phyloP scores from a whole-genome alignment of 2,797 vertebrate species.

The Poecilia picta region DNA sequence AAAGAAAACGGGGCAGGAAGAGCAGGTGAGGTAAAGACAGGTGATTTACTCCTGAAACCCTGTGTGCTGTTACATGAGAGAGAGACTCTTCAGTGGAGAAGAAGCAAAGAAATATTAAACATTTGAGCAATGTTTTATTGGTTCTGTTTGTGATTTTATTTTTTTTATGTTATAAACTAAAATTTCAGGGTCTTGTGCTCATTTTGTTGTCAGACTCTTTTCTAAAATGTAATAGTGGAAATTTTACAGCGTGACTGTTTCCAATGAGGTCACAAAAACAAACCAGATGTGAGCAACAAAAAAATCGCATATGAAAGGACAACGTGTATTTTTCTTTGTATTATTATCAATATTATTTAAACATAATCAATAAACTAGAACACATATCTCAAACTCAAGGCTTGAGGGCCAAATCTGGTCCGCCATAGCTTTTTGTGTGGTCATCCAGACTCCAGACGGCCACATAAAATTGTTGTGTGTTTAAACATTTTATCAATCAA shows the following conservation, averaged over 20 bases:
- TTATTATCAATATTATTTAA: too few relatives aligned
- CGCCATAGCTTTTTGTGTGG: too few relatives aligned
- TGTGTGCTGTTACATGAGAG: background rate
- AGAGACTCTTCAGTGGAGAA: background rate
- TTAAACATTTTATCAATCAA: too few relatives aligned
- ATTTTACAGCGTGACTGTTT: background rate
- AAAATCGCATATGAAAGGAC: background rate
- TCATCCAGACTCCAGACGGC: too few relatives aligned
- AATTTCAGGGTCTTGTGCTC: background rate
- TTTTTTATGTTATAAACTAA: background rate
- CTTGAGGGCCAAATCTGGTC: too few relatives aligned
- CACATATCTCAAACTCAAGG: background rate
- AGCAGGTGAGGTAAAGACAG: constrained; percentile 18
- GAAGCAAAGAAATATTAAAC: background rate
- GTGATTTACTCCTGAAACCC: constrained; percentile 1
- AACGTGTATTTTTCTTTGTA: background rate
- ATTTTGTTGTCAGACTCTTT: background rate
- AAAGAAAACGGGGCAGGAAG: background rate
- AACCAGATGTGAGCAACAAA: background rate
- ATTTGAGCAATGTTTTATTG: background rate
- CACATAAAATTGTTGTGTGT: too few relatives aligned
- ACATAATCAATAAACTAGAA: background rate
- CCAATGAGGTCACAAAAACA: background rate
- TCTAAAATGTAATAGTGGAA: background rate
- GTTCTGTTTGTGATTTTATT: background rate